These are phyloP conservation scores for Rugalucina vietnamica DNA, from an alignment of 2,888 invertebrate species.

Conservation along the genomic window DNA sequence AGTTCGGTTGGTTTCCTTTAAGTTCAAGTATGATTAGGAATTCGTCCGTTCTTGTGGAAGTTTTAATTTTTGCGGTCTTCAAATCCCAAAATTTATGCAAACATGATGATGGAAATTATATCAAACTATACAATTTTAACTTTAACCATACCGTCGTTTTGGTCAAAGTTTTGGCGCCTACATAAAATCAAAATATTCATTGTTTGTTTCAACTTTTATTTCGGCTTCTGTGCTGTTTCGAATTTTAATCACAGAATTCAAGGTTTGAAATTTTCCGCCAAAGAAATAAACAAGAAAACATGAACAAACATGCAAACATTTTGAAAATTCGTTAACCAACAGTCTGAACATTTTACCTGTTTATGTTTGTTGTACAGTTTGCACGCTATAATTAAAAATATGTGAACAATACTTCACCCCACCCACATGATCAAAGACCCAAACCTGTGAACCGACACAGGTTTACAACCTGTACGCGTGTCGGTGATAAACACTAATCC, in stretches of 20 bases:
- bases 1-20: neutral
- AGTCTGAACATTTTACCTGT: neutral
- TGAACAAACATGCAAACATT: neutral
- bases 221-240: no score
- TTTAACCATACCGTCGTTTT: no score
- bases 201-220: no score
- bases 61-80: neutral
- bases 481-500: neutral
- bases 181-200: no score
- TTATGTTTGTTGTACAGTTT: neutral
- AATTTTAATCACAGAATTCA: no score
- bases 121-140: no score
- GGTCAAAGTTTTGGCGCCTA: no score
- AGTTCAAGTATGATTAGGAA: conserved; percentile 1
- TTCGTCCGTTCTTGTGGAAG: conserved; percentile 5
- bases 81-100: conserved; percentile 3
- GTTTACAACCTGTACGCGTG: neutral
- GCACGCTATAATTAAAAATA: neutral
- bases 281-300: no score
- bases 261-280: no score
- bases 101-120: neutral
- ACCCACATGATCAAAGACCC: neutral
- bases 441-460: neutral
- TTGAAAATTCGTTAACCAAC: neutral
- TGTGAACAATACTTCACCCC: conserved; percentile 3